These are phyloP conservation scores for Xestia ashworthii DNA, from an alignment of 2,888 invertebrate genomes.

Conservation along the genomic window DNA sequence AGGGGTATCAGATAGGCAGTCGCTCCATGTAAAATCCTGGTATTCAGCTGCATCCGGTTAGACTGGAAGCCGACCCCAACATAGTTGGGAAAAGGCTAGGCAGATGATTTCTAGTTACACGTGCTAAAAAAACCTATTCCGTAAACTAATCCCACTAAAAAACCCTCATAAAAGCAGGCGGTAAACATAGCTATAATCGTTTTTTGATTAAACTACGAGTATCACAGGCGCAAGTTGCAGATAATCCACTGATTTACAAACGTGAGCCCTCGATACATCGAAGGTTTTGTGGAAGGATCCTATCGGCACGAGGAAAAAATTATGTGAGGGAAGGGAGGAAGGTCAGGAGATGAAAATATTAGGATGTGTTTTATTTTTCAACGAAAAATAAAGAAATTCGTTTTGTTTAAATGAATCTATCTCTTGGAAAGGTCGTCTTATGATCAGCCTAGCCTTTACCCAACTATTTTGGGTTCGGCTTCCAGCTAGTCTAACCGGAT, in stretches of 20 bases:
- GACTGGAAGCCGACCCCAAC: too few relatives aligned
- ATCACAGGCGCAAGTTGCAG: constrained; percentile 25
- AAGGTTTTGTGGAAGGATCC: constrained; percentile 9
- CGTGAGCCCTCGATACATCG: constrained; percentile 41
- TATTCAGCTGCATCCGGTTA: too few relatives aligned
- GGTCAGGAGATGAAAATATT: background rate
- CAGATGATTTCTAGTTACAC: background rate
- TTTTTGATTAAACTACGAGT: constrained; percentile 63
- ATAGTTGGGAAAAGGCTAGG: too few relatives aligned
- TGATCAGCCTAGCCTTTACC: too few relatives aligned
- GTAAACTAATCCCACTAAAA: constrained; percentile 20
- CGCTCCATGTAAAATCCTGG: too few relatives aligned
- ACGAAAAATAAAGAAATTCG: too few relatives aligned
- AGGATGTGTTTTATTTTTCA: background rate
- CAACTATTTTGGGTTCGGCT: too few relatives aligned
- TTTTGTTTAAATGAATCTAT: too few relatives aligned
- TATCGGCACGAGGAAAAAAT: background rate
- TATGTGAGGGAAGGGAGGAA: background rate
- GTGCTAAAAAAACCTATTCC: background rate
- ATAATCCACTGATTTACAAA: constrained; percentile 42
- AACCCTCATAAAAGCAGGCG: constrained; percentile 40
- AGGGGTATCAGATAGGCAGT: too few relatives aligned
- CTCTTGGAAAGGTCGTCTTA: too few relatives aligned
- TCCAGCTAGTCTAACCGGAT: too few relatives aligned
- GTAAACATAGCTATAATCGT: constrained; percentile 45